These are phyloP conservation scores for Anthopleura sola DNA, from an alignment of 64 coral and sea anemone species.

Conservation along the genomic window DNA sequence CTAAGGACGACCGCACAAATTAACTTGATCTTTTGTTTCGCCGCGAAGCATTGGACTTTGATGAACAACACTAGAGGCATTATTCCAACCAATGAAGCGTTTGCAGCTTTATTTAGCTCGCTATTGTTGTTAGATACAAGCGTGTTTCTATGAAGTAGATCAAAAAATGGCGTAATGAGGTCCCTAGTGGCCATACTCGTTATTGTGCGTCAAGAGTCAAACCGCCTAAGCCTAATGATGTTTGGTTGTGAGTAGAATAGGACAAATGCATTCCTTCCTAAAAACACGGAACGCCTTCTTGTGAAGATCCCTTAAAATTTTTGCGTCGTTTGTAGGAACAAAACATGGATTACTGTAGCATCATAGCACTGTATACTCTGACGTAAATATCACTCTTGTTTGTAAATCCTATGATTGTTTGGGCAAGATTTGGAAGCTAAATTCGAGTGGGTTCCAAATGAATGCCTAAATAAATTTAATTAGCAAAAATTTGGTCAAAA, in stretches of 20 bases:
- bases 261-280: constrained; percentile 3
- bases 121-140: background rate
- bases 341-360: background rate
- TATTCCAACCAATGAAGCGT: background rate
- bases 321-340: background rate
- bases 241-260: background rate
- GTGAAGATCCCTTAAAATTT: background rate
- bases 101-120: background rate
- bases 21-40: background rate
- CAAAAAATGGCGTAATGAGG: background rate
- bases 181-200: background rate
- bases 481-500: background rate
- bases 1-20: constrained; percentile 6
- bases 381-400: background rate
- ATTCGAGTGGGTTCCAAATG: background rate
- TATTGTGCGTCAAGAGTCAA: background rate
- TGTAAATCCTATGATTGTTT: background rate
- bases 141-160: background rate
- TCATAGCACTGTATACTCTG: background rate
- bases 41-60: background rate
- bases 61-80: background rate
- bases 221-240: constrained; percentile 5
- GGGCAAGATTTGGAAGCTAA: background rate
- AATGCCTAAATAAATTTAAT: background rate
- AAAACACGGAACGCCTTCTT: background rate